Percentiles rank a stretch among this genome's conserved stretches.
Conservation (phyloP, 2,113 vertebrate genomes). For the Butorides virescens region DNA sequence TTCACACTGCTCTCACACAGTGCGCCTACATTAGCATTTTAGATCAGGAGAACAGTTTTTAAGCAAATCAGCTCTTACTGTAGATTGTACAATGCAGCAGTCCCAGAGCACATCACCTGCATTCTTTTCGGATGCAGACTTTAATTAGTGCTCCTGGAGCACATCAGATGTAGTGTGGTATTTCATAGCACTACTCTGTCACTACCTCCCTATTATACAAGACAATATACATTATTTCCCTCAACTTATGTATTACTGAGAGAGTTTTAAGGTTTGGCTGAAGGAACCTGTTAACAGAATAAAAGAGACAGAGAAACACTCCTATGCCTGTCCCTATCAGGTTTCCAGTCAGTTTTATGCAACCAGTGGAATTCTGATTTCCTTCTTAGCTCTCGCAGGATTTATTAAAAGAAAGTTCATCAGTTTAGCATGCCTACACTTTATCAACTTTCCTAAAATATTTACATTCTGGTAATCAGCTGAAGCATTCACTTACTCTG, state of each 20-base stretch:
- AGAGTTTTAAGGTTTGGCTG: neutral
- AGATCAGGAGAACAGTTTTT: neutral
- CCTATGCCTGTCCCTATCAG: neutral
- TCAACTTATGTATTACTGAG: neutral
- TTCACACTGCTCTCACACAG: neutral
- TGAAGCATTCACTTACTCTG: slow-evolving; percentile 77
- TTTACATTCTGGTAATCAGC: neutral
- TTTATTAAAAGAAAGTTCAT: neutral
- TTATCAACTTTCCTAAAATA: neutral
- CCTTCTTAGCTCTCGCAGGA: neutral
- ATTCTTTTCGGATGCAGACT: neutral
- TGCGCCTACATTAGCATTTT: neutral
- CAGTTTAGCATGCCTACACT: neutral
- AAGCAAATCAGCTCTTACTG: neutral
- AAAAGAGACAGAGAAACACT: neutral
- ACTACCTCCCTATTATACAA: neutral
- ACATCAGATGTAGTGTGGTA: neutral
- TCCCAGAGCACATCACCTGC: neutral
- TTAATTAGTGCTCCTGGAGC: neutral
- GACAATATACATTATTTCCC: neutral
- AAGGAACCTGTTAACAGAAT: neutral
- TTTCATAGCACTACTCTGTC: neutral
- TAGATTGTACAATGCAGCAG: neutral
- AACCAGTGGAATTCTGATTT: neutral
- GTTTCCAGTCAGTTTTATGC: neutral